Evolutionary conservation across 2,888 invertebrate genomes (phyloP).

Genomic region (Agrypnus murinus): DNA sequence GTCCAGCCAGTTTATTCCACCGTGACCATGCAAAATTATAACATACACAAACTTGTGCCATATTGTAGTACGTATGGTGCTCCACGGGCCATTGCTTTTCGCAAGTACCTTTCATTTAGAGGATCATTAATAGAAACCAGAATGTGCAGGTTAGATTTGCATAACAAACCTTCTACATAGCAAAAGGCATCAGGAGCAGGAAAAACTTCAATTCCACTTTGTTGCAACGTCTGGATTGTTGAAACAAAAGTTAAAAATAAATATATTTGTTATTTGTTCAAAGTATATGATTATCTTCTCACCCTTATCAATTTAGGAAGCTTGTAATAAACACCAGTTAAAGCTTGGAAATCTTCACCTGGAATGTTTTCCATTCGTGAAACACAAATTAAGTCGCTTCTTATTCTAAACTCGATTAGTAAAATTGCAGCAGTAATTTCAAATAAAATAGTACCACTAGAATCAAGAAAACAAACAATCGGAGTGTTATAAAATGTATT

Average conservation of each 20-base stretch:
- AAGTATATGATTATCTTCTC: too few species aligned
- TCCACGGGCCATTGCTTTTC: conserved; percentile 84
- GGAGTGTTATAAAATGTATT: too few species aligned
- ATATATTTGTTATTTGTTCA: too few species aligned
- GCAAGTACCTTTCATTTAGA: conserved; percentile 76
- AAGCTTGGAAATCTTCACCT: conserved; percentile 76
- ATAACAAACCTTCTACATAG: conserved; percentile 78
- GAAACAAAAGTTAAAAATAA: too few species aligned
- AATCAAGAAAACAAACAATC: conserved; percentile 73
- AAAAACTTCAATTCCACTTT: conserved; percentile 87
- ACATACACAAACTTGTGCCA: conserved; percentile 82
- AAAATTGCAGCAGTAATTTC: conserved; percentile 75
- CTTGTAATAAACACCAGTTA: conserved; percentile 76
- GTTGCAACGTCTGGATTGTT: conserved; percentile 65
- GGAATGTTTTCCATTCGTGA: conserved; percentile 77
- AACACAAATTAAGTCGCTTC: conserved; percentile 70
- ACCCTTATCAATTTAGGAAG: conserved; percentile 78
- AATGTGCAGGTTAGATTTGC: too few species aligned
- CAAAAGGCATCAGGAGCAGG: conserved; percentile 85
- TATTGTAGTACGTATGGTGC: conserved; percentile 84
- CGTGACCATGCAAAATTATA: conserved; percentile 87
- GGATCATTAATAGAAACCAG: conserved; percentile 78
- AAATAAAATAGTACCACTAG: conserved; percentile 73
- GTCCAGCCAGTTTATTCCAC: conserved; percentile 78
- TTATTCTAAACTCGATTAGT: conserved; percentile 74